Evolutionary conservation across 2,888 invertebrate species (phyloP), one percentile per base, ranked within the genome.

Genomic region (Timema cristinae): DNA sequence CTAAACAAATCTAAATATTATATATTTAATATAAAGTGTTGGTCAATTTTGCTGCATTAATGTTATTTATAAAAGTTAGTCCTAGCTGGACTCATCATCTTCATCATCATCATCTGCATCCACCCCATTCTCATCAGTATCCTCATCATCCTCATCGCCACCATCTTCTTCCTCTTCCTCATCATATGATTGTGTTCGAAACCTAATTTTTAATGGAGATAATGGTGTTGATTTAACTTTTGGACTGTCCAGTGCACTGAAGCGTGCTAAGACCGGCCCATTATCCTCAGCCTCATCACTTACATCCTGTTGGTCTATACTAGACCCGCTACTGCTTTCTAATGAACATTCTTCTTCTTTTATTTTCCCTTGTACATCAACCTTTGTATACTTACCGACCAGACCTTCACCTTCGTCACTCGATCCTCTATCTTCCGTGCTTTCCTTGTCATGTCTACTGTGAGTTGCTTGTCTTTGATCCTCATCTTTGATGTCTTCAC

Each of bases 81-180:
- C 63, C 69, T 69, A 69, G 69, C 69, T 69, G 32, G 15, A 69
- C 50, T 63, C 69, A 61, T 49, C 67, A 49, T 67, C 67, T 50
- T 59, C 71, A 16, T 68, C 71, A 16, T 52, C 66, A 51, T 68
- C 68, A 11, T n/a, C 63, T 15, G 47, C 67, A 47, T 67, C 13
- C 13, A n/a, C 50, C 9, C 10, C 67, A 51, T 50, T 16, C 6
- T 56, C 56, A n/a, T 32, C 56, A 48, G n/a, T 49, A 56, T 32
- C 56, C 6, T 48, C 51, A 50, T 66, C 52, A 16, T 16, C 49
- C 7, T 48, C 61, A 47, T 16, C 63, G 52, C 15, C 66, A 51
- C 32, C 63, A n/a, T 68, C 71, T 15, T 50, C 71, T 59, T 67
- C 67, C 10, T 67, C 67, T 56, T 67, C 71, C 56, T 71, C 67